Percentiles rank a stretch among this genome's conserved stretches.
phyloP scores from a whole-genome alignment of 2,113 vertebrate species.

The Lucifuga dentata region DNA sequence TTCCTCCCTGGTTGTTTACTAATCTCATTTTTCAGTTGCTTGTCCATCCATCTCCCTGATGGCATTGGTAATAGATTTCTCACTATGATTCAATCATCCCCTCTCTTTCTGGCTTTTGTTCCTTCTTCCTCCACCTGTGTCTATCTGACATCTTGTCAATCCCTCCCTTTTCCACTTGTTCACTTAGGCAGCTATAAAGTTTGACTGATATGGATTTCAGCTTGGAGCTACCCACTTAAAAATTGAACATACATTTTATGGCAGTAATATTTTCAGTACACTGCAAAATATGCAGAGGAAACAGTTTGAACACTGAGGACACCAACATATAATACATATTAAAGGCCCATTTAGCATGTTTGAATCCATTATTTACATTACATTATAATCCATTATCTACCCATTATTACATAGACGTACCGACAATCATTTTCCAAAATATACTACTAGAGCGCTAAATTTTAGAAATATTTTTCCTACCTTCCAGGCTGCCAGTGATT shows the following conservation, averaged over 20 bases:
- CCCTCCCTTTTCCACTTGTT: constrained; percentile 24
- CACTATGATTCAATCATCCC: constrained; percentile 47
- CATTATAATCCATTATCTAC: too few relatives aligned
- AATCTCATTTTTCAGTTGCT: constrained; percentile 35
- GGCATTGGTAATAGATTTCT: constrained; percentile 55
- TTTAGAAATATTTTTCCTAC: too few relatives aligned
- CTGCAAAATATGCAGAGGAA: background rate
- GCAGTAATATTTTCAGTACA: background rate
- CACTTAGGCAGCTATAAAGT: constrained; percentile 12
- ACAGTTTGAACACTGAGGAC: too few relatives aligned
- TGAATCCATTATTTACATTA: too few relatives aligned
- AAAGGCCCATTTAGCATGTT: too few relatives aligned
- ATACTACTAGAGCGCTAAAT: too few relatives aligned
- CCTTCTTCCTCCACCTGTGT: constrained; percentile 23
- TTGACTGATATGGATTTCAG: constrained; percentile 2
- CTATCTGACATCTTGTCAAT: constrained; percentile 26
- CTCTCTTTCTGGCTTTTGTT: constrained; percentile 28
- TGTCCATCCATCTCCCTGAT: constrained; percentile 55
- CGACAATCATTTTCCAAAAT: too few relatives aligned
- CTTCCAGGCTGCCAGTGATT: too few relatives aligned
- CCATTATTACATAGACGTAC: too few relatives aligned
- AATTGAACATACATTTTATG: background rate
- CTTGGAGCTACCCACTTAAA: background rate
- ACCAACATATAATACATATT: too few relatives aligned
- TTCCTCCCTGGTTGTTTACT: constrained; percentile 52